Base-by-base conservation (phyloP, 2,113 vertebrate species). In the Coryphaenoides rupestris region DNA sequence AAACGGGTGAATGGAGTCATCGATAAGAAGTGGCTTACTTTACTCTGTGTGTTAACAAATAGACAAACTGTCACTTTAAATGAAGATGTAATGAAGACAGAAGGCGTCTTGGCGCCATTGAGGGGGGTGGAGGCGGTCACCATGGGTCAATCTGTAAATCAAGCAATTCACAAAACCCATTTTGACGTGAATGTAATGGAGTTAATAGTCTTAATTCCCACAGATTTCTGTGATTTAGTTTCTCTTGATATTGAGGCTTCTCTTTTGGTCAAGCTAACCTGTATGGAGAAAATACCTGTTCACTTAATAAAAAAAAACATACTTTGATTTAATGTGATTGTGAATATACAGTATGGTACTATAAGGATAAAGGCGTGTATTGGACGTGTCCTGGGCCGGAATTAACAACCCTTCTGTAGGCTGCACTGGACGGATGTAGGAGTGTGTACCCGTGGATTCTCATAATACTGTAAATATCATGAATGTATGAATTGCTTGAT, bases 401-500 rank as follows among this genome's bases (percentile, higher is more conserved):
- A 77, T 68, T 58, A 64, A 19, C 16, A 55, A 61, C 74, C 54
- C 64, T 45, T 68, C 17, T 47, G 56, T 63, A 62, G 53, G 66
- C 56, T 65, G 21, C 47, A 76, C 65, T 53, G 46, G 58, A 56
- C 9, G 50, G 70, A 73, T 71, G 58, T 75, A 74, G 62, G 57
- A 55, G 26, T 24, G 66, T 65, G 26, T 21, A 47, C 53, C n/a
- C 17, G n/a, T 56, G 65, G 17, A 46, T 49, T 69, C 50, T 75
- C 50, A 75, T 63, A 28, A 78, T 74, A 76, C 55, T 89, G 84
- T 87, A 87, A 86, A 87, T 88, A 83, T 74, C 57, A 80, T 67
- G 84, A 90, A 87, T 86, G 88, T 87, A n/a, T n/a, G n/a, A 33
- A 85, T 65, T 58, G 79, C 74, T 69, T 60, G 19, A 69, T 70